Evolutionary conservation across 1,140 invertebrate species (phyloP), one percentile per base, ranked within the genome.

Genomic region (Drosophila littoralis): DNA sequence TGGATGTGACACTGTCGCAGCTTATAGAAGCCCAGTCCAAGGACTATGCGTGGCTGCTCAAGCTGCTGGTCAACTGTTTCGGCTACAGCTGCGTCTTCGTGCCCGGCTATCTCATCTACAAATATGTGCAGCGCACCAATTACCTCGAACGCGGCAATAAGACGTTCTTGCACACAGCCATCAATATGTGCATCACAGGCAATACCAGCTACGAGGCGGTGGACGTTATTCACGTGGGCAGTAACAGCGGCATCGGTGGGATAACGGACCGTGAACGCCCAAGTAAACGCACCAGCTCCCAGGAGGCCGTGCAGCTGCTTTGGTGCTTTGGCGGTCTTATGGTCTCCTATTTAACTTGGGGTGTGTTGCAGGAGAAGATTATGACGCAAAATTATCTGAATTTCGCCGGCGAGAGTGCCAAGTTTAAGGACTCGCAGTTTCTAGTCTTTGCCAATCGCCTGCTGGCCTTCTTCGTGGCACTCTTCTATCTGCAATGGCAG

Each of bases 381-480:
- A 97, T 97, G 96, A 97, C 96, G 1, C 95, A 96, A 92, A 95
- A 96, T 76, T 98, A 98, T 81, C 91, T 91, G 32, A 94, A 95
- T 90, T 84, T 88, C 4, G 92, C 94, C 84, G 95, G 95, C 2
- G 94, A 94, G 42, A 93, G 93, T 74, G 92, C 93, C n/a, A 94
- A 95, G 64, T 99, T 99, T 92, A 95, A 95, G 88, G 97, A 99
- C 93, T 98, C 98, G 0, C 98, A 99, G 91, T 98, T 99, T 93
- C 93, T 99, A 52, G 98, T 99, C 40, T 98, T 99, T 93, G 95
- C 98, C 17, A 99, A 99, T 94, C 94, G 98, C 72, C 95, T 98
- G 74, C 93, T 98, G 59, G 98, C 98, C 32, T 97, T 98, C 84
- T 54, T 94, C 0, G 95, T 97, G 71, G 95, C 97, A 9, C 94